Evolutionary conservation across 2,888 invertebrate species (phyloP).

Genomic region (Adineta ricciae): DNA sequence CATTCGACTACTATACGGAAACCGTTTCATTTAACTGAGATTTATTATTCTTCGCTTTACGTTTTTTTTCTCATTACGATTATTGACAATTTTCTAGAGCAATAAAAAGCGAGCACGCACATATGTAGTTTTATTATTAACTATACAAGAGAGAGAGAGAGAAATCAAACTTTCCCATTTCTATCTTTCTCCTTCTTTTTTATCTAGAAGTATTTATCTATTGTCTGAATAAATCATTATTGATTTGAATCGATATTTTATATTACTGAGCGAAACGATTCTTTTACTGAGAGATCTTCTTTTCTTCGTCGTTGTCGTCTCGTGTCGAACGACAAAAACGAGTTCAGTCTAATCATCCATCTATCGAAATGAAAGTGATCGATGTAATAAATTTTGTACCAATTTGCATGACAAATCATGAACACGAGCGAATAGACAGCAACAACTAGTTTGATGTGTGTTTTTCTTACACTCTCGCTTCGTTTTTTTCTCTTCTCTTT

Average conservation of each 20-base stretch:
- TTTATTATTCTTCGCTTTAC: not conserved
- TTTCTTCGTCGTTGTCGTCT: not conserved
- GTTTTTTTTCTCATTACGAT: not conserved
- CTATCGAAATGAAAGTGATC: not conserved
- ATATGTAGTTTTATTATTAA: not conserved
- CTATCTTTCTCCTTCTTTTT: not conserved
- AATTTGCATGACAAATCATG: conserved; percentile 9
- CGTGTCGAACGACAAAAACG: not conserved
- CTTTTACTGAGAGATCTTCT: not conserved
- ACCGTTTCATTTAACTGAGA: not conserved
- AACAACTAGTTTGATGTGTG: not conserved
- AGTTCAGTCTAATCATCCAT: not conserved
- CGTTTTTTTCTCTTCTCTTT: not conserved
- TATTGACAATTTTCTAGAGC: not conserved
- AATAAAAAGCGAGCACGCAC: not conserved
- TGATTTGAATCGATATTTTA: not conserved
- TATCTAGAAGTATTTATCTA: not conserved
- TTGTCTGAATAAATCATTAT: not conserved
- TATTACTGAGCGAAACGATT: not conserved
- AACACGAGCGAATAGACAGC: not conserved
- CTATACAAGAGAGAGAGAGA: not conserved
- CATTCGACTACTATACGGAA: not conserved
- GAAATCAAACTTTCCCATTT: too few species aligned
- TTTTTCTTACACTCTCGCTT: not conserved
- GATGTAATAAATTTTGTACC: conserved; percentile 13